Evolutionary conservation across 1,140 invertebrate genomes (phyloP).

Genomic region (Drusus annulatus): DNA sequence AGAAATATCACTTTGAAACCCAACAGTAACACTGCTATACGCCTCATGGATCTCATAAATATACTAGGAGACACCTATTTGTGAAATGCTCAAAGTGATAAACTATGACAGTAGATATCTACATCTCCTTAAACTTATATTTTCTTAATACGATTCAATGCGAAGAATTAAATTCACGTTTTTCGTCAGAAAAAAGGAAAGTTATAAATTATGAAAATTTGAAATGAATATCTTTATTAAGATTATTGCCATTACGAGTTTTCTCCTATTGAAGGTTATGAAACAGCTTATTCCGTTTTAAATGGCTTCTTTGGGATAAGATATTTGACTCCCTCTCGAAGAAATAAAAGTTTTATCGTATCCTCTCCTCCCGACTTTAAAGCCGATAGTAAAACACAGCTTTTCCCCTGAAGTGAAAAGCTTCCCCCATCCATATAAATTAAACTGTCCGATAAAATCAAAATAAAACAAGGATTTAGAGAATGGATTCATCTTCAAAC

Average conservation of each 20-base stretch:
- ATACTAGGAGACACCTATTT: no score
- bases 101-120: no score
- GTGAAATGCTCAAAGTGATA: no score
- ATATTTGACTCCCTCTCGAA: neutral
- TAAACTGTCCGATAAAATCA: neutral
- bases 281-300: neutral
- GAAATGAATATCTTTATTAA: neutral
- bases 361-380: constrained; percentile 15
- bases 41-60: no score
- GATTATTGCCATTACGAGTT: neutral
- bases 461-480: neutral
- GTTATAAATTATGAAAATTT: no score
- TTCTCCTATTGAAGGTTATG: neutral
- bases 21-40: no score
- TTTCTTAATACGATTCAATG: no score
- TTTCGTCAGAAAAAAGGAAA: no score
- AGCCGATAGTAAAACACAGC: constrained; percentile 17
- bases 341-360: constrained; percentile 21
- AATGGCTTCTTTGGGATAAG: neutral
- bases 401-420: neutral
- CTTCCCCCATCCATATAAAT: neutral
- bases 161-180: no score
- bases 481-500: neutral
- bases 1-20: no score
- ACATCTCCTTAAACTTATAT: no score